These are phyloP conservation scores for Apamea anceps DNA, from an alignment of 2,888 invertebrate genomes.

Conservation along the genomic window DNA sequence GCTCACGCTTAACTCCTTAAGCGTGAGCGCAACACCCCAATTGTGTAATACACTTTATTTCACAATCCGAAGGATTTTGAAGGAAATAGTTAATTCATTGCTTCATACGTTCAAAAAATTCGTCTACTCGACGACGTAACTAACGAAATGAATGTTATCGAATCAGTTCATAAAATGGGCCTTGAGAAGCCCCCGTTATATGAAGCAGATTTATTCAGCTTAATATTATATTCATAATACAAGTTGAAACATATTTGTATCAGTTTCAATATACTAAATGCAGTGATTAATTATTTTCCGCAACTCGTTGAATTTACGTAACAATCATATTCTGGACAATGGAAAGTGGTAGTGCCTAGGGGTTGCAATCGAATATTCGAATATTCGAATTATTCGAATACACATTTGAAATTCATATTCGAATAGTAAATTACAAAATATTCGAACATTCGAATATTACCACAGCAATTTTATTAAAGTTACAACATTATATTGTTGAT, in stretches of 20 bases:
- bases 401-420: no score
- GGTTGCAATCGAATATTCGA: no score
- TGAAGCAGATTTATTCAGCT: background rate
- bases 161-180: background rate
- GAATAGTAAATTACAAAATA: no score
- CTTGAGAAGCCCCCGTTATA: background rate
- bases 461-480: no score
- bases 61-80: background rate
- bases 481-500: no score
- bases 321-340: conserved; percentile 38
- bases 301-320: conserved; percentile 36
- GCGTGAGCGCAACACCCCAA: background rate
- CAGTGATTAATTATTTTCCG: conserved; percentile 28
- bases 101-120: background rate
- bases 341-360: conserved; percentile 23
- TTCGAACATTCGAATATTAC: no score
- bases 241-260: background rate
- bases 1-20: no score
- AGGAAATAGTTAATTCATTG: background rate
- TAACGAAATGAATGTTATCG: background rate
- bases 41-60: background rate
- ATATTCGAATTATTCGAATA: no score
- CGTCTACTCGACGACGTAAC: background rate
- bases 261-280: background rate
- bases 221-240: conserved; percentile 1